These are phyloP conservation scores for Thunnus albacares DNA, from an alignment of 2,797 vertebrate genomes.

Conservation along the genomic window DNA sequence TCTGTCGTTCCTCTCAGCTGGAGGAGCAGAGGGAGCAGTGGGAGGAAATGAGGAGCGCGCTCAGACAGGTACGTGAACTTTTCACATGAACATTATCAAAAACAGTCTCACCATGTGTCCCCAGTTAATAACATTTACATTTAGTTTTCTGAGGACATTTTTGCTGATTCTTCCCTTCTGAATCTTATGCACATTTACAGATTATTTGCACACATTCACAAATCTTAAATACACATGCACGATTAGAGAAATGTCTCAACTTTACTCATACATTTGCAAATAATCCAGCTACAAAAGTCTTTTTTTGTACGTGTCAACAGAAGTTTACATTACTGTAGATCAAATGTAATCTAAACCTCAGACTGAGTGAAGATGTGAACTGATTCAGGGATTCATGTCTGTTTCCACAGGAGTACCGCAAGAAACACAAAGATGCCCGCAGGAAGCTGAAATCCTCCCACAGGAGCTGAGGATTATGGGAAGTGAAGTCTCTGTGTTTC, in stretches of 20 bases:
- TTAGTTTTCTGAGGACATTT: too few species aligned
- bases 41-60: slow-evolving; percentile 77
- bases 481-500: slow-evolving; percentile 24
- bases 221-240: too few species aligned
- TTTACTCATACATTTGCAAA: too few species aligned
- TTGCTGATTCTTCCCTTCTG: too few species aligned
- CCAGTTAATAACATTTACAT: too few species aligned
- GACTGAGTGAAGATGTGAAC: not conserved
- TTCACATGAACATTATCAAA: not conserved
- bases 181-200: too few species aligned
- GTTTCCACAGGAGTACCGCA: slow-evolving; percentile 74
- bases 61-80: slow-evolving; percentile 77
- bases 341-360: not conserved
- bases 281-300: too few species aligned
- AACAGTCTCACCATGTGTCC: not conserved
- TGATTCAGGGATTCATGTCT: not conserved
- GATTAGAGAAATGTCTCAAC: too few species aligned
- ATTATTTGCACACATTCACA: too few species aligned
- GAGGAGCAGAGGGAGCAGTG: slow-evolving; percentile 83
- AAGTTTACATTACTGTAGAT: not conserved
- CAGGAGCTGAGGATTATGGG: slow-evolving; percentile 73
- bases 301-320: not conserved
- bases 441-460: slow-evolving; percentile 71
- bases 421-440: slow-evolving; percentile 85
- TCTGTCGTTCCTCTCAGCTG: slow-evolving; percentile 76